Evolutionary conservation across 2,113 vertebrate species (phyloP), one percentile per base, ranked within the genome.

Genomic region (Neodon shergylaensis): DNA sequence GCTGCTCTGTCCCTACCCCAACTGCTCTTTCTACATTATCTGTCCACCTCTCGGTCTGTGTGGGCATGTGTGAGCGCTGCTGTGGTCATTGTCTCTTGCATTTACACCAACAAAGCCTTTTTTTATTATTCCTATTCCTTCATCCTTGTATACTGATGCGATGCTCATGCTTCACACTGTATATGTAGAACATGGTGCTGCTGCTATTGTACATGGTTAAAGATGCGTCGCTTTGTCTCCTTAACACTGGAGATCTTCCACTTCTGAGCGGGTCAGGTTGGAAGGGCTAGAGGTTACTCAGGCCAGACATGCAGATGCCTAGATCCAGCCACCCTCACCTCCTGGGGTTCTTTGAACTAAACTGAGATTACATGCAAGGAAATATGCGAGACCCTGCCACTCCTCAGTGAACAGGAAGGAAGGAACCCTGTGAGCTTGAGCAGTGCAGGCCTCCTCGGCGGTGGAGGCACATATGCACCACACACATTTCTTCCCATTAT

Each of bases 391-490:
- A 74, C 13, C 33, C 54, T 11, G 22, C 52, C 10, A 14, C 4
- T 0, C 24, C 54, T 81, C 26, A 4, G 88, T 7, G 14, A 89
- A 7, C 31, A 73, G 4, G 70, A 44, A 21, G 42, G 58, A 39
- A 16, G 42, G 58, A 47, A 16, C 7, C n/a, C 9, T 17, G 33
- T 4, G 2, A 19, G 28, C n/a, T 77, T 21, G 3, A 36, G 88
- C 22, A 61, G 12, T 8, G 2, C 2, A 33, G 17, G 42, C 12
- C n/a, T 65, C 47, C 5, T 0, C 3, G 47, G 3, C 14, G 36
- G 28, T 6, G 22, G 24, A 79, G 68, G 1, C 24, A n/a, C 11
- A 24, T 2, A 3, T 19, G 26, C 13, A 31, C 9, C 4, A 13
- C 6, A 52, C 14, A 47, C 58, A 1, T 22, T 68, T 79, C 68